Conservation (phyloP, 2,113 vertebrate genomes). For the Agapornis roseicollis region DNA sequence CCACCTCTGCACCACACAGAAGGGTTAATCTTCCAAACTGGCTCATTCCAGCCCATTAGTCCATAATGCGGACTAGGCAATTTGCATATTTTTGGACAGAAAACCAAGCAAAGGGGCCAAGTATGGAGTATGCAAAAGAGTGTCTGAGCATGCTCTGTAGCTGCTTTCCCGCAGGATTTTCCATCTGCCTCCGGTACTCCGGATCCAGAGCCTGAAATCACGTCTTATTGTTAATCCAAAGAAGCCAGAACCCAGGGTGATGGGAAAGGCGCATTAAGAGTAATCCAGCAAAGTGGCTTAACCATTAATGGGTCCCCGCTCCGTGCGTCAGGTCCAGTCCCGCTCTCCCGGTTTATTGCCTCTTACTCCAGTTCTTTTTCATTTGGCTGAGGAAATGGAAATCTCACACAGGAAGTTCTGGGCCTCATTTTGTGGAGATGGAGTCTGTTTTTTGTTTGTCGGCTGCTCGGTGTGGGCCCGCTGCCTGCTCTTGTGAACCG, state of each 20-base stretch:
- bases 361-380: constrained; percentile 70
- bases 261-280: constrained; percentile 62
- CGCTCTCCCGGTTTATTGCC: constrained; percentile 47
- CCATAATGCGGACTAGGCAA: constrained; percentile 67
- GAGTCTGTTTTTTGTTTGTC: constrained; percentile 80
- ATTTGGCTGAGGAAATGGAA: constrained; percentile 79
- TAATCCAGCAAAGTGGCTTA: constrained; percentile 70
- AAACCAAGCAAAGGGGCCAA: constrained; percentile 51
- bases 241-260: constrained; percentile 65
- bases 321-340: constrained; percentile 62
- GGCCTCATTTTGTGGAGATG: constrained; percentile 77
- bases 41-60: constrained; percentile 59
- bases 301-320: constrained; percentile 67
- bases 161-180: constrained; percentile 59
- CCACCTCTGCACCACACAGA: background rate
- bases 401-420: constrained; percentile 80
- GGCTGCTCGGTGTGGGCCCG: constrained; percentile 69
- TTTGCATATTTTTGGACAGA: constrained; percentile 70
- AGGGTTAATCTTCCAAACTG: constrained; percentile 64
- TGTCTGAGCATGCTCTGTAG: constrained; percentile 56
- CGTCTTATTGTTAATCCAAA: constrained; percentile 63
- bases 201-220: constrained; percentile 63
- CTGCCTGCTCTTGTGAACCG: constrained; percentile 69
- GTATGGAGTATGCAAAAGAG: constrained; percentile 55
- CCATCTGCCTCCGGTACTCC: constrained; percentile 59